Base-by-base conservation (phyloP, 2,113 vertebrate genomes). In the Acrocephalus arundinaceus region DNA sequence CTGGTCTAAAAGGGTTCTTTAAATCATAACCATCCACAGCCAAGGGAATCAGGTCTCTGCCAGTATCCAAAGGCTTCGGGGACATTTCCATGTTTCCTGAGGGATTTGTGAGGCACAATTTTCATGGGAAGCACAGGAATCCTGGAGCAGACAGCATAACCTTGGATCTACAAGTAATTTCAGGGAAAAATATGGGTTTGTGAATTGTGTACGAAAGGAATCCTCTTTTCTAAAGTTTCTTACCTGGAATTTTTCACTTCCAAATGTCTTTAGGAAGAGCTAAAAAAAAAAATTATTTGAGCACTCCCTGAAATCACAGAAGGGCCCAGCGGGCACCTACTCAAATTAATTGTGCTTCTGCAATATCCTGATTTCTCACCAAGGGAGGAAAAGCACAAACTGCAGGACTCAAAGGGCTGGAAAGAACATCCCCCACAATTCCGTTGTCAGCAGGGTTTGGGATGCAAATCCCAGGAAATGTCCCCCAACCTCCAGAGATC, bases 301-400 rank as follows among this genome's bases (percentile, higher is more conserved):
- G 7, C 19, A 1, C 4, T 76, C 51, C 43, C 31, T 37, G 59
- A 57, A 80, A 72, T 15, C 85, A 46, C 91, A 91, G 89, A 93
- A 82, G 93, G 92, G 58, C 84, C 74, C 91, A 93, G 90, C 31
- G 1, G 81, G 90, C 87, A 57, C 12, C 54, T 28, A 9, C 74
- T 57, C 52, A 82, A 89, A 91, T 94, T 89, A 96, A 94, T 94
- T 55, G 88, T 3, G 39, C 57, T 89, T 39, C 77, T 91, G 45
- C 65, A 87, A 35, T 4, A 43, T 85, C 70, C 77, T 79, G 85
- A 91, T 93, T 79, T 61, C 82, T 89, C 90, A 78, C 85, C 70
- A 9, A 70, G 28, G 54, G 57, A 91, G 58, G 31, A 72, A 35
- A 87, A 85, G 37, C 81, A 58, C 30, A 62, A 63, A 74, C 61